A percentile compares a stretch with the other conserved stretches of the same genome.
phyloP scores from a whole-genome alignment of 2,888 invertebrate species.

The Scaptomyza flava region DNA sequence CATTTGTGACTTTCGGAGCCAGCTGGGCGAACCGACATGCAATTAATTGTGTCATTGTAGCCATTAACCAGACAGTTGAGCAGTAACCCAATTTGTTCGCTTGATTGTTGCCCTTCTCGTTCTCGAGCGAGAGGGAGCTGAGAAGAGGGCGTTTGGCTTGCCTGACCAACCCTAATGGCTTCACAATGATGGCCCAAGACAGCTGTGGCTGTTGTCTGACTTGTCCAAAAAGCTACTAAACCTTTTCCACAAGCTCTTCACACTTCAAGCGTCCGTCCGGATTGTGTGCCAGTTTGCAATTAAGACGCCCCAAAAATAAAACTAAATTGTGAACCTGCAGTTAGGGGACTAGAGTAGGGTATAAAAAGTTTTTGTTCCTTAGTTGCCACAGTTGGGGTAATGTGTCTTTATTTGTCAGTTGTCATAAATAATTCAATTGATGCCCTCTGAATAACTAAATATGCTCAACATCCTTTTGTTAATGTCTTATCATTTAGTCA shows the following conservation, averaged over 20 bases:
- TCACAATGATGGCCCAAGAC: slow-evolving; percentile 38
- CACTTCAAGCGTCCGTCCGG: slow-evolving; percentile 24
- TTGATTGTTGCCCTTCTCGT: slow-evolving; percentile 58
- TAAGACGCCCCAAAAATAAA: slow-evolving; percentile 66
- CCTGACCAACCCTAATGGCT: slow-evolving; percentile 72
- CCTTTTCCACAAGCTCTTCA: slow-evolving; percentile 14
- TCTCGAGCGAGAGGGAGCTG: neutral
- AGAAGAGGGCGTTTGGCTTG: slow-evolving; percentile 17
- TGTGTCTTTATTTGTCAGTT: slow-evolving; percentile 72
- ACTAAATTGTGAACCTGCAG: slow-evolving; percentile 29
- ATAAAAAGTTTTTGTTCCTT: slow-evolving; percentile 32
- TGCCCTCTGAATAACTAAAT: slow-evolving; percentile 11
- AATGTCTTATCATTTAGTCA: slow-evolving; percentile 41
- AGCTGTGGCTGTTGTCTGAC: slow-evolving; percentile 42
- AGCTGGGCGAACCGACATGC: slow-evolving; percentile 65
- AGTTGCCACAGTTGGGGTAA: slow-evolving; percentile 32
- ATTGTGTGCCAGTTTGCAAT: slow-evolving; percentile 69
- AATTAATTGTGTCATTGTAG: slow-evolving; percentile 78
- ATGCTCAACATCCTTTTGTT: slow-evolving; percentile 40
- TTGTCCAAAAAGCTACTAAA: slow-evolving; percentile 1
- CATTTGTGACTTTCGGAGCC: slow-evolving; percentile 27
- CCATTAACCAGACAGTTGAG: slow-evolving; percentile 80
- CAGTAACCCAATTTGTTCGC: slow-evolving; percentile 79
- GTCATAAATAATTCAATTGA: slow-evolving; percentile 65
- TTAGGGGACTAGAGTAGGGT: neutral